Conservation (phyloP, 2,113 vertebrate genomes). For the Microcebus lehilahytsara region DNA sequence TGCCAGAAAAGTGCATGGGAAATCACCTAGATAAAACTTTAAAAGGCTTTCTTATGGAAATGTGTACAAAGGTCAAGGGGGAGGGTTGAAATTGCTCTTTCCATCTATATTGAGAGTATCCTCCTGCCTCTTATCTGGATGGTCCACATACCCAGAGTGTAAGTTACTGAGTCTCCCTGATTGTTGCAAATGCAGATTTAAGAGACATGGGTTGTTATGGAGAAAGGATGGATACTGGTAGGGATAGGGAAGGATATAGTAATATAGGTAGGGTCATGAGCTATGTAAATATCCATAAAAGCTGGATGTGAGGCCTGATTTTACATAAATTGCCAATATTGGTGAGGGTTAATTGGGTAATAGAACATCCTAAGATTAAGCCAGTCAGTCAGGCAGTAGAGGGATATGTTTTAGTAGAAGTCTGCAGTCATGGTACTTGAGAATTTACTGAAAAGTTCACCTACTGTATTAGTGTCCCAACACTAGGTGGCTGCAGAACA, state of each 20-base stretch:
- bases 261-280: neutral
- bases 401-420: neutral
- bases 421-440: neutral
- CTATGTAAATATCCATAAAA: neutral
- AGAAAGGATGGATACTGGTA: neutral
- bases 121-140: neutral
- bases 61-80: neutral
- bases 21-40: neutral
- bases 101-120: neutral
- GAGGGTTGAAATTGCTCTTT: neutral
- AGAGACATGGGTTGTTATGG: neutral
- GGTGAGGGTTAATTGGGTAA: neutral
- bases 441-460: neutral
- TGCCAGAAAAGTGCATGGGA: neutral
- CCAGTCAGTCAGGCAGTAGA: neutral
- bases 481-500: neutral
- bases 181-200: neutral
- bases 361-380: neutral
- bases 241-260: neutral
- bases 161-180: neutral
- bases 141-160: neutral
- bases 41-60: neutral
- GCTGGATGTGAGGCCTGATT: neutral
- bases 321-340: neutral
- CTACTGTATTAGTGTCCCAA: neutral